phyloP scores from a whole-genome alignment of 2,888 invertebrate species.

The Copidosoma aretas region DNA sequence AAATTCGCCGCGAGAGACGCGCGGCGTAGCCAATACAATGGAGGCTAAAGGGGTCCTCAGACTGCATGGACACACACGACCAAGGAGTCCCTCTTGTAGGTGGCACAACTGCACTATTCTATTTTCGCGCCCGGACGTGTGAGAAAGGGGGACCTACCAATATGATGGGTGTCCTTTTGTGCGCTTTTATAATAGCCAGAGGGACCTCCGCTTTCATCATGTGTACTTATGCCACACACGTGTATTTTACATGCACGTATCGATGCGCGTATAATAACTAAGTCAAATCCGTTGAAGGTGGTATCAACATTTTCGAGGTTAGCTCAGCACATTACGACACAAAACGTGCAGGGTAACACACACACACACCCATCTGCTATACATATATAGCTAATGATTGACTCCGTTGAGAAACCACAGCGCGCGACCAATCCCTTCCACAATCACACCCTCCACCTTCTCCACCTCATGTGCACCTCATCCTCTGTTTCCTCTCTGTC shows the following conservation, averaged over 20 bases:
- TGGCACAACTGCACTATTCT: slow-evolving; percentile 27
- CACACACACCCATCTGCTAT: slow-evolving; percentile 40
- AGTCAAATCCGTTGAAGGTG: no score
- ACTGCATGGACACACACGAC: no score
- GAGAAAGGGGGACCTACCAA: no score
- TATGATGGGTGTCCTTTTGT: slow-evolving; percentile 42
- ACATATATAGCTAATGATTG: slow-evolving; percentile 61
- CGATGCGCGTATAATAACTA: no score
- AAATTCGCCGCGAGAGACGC: slow-evolving; percentile 12
- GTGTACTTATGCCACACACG: no score
- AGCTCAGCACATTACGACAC: slow-evolving; percentile 30
- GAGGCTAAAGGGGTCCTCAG: no score
- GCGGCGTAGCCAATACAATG: background rate
- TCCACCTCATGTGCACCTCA: slow-evolving; percentile 6
- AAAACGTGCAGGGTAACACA: no score
- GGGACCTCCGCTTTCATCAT: no score
- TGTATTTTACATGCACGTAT: no score
- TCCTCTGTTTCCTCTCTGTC: no score
- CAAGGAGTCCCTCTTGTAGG: no score
- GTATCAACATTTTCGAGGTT: slow-evolving; percentile 34
- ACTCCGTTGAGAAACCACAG: slow-evolving; percentile 62
- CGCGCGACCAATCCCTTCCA: slow-evolving; percentile 59
- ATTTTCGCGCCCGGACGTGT: slow-evolving; percentile 37
- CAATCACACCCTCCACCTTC: background rate
- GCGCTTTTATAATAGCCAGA: no score